Percentiles rank a stretch among this genome's conserved stretches.
Evolutionary conservation across 2,113 vertebrate genomes (phyloP).

Genomic region (Alectura lathami): DNA sequence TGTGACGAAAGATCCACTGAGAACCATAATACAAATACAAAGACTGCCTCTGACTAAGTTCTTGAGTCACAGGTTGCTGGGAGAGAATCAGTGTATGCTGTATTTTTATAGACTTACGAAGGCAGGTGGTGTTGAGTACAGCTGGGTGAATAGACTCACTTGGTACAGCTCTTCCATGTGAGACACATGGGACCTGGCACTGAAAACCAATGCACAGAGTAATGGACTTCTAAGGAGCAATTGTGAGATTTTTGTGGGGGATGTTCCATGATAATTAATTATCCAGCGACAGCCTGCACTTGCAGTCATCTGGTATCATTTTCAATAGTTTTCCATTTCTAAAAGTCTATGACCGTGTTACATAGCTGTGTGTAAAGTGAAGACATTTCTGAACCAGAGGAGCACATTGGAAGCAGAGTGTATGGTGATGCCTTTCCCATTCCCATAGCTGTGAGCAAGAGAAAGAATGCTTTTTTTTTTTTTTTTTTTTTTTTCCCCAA

Average conservation of each 20-base stretch:
- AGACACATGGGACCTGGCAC: not conserved
- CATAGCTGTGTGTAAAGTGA: not conserved
- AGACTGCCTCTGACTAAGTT: not conserved
- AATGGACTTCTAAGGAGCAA: fast-evolving
- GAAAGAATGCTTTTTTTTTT: not conserved
- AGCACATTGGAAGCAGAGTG: not conserved
- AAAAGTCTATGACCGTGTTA: not conserved
- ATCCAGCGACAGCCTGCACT: fast-evolving
- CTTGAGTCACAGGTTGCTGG: not conserved
- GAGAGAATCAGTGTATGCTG: fast-evolving
- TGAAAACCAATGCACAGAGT: not conserved
- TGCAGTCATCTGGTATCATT: not conserved
- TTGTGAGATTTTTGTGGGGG: not conserved
- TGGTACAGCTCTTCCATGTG: not conserved
- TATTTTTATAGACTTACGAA: not conserved
- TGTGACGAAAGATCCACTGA: not conserved
- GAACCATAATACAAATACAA: not conserved
- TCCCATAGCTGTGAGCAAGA: not conserved
- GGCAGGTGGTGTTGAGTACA: not conserved
- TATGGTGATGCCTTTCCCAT: not conserved
- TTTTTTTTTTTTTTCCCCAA: not conserved
- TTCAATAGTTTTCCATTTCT: not conserved
- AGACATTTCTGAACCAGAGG: not conserved
- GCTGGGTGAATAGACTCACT: not conserved
- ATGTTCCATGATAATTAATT: not conserved